Base-by-base conservation (phyloP, 1,140 invertebrate species). In the Pomacea maculata region DNA sequence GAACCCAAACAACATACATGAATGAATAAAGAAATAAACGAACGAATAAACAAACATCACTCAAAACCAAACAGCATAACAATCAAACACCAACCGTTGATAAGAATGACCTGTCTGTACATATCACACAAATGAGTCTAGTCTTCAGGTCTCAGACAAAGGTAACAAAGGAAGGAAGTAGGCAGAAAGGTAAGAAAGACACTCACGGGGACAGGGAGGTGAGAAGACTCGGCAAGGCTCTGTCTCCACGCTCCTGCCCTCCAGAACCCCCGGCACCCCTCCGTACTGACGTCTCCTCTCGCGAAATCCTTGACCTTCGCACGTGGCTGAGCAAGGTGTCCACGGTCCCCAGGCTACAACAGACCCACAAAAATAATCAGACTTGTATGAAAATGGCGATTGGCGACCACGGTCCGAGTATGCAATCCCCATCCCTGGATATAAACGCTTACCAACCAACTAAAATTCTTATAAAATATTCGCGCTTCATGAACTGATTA, bases 251-350 rank as follows among this genome's bases (percentile, higher is more conserved):
- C 34, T 45, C 4, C 54, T 10, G 54, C 75, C 75, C 4, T 57
- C 21, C 14, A 63, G 7, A 17, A 14, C 1, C 10, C 55, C 75
- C n/a, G 54, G 17, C 12, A 65, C 19, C 5, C 17, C 15, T 17
- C n/a, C 19, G n/a, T 14, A 21, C 12, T 25, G 9, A 12, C 75
- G 57, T 10, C 1, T 1, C 54, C 75, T 12, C 63, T 76, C 54
- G 15, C 63, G 19, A 2, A 14, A 0, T 0, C 75, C 75, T 10
- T 29, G 17, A 9, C 75, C 75, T 1, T 34, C 72, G 55, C 75
- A 76, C 54, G 75, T 76, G 21, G 75, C 75, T 11, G 75, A 76
- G 34, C 75, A 76, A 25, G 54, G 55, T n/a, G 54, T 7, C 75
- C 75, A 76, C 1, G 14, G 14, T 34, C 72, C 72, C 25, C 72